Conservation (phyloP, 1,140 invertebrate genomes). For the Saccostrea cuccullata region DNA sequence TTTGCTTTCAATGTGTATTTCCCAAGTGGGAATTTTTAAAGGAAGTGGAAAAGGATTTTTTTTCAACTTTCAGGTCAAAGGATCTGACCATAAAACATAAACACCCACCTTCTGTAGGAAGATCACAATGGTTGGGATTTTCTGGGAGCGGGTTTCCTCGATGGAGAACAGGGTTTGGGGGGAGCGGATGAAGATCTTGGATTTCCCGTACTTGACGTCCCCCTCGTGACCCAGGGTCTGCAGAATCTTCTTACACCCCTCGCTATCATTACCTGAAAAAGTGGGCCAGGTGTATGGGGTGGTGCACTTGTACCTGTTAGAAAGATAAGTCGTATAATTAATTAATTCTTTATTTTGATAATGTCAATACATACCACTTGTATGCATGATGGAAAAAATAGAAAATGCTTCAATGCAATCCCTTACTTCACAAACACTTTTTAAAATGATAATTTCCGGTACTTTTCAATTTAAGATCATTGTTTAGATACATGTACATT, state of each 20-base stretch:
- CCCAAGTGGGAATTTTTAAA: no score
- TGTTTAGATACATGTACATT: no score
- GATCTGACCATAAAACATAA: no score
- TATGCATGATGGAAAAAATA: no score
- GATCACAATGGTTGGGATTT: conserved; percentile 93
- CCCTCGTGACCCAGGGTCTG: conserved; percentile 87
- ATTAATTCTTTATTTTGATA: no score
- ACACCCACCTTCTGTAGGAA: conserved; percentile 91
- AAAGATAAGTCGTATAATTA: not conserved
- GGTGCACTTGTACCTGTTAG: conserved; percentile 95
- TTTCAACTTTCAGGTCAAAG: no score
- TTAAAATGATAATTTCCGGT: no score
- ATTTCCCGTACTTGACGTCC: conserved; percentile 96
- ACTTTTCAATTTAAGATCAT: no score
- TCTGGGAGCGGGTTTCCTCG: conserved; percentile 85
- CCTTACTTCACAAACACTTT: no score
- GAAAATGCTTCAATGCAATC: no score
- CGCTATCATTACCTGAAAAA: conserved; percentile 87
- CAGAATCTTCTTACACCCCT: conserved; percentile 91
- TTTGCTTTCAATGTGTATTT: not conserved
- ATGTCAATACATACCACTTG: no score
- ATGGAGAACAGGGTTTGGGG: conserved; percentile 93
- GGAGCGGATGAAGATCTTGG: conserved; percentile 95
- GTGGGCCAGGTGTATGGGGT: conserved; percentile 96
- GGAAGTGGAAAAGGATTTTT: no score